Evolutionary conservation across 2,113 vertebrate species (phyloP), one percentile per base, ranked within the genome.

Genomic region (Ivindomyrus marchei): DNA sequence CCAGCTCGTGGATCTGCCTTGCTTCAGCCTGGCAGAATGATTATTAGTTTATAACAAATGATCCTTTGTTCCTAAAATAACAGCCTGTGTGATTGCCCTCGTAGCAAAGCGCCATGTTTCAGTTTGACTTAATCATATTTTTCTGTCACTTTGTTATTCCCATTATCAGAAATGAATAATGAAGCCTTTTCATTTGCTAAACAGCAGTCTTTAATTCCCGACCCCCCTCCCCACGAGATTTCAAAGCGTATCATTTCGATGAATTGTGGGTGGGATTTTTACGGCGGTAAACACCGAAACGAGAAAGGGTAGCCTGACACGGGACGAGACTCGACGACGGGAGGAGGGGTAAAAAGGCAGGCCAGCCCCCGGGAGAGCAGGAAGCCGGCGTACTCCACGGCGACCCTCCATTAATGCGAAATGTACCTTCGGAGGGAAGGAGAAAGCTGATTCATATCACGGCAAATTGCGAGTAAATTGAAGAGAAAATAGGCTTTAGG

Each of bases 91-190:
- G 85, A 92, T 90, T 90, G 90, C 90, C 66, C 91, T 53, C 84
- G 90, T 91, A 89, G 90, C 80, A 49, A 45, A 74, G 50, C 90
- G 90, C 91, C 90, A 84, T 87, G 66, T 90, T 66, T 93, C 92
- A 91, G 89, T 95, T 93, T 91, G 53, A 89, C 90, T 88, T 93
- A 93, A 94, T 94, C 91, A 91, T 11, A 62, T 90, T 66, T 27
- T 89, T 74, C 85, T 42, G 19, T 91, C 46, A 11, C 77, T 11
- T 90, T 92, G 92, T 89, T 74, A 53, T 17, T 83, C 53, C 21
- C 87, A 89, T 88, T 88, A 88, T 66, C n/a, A n/a, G 19, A 66
- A 88, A 66, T 62, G 52, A 88, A 88, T 88, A 88, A 88, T 66
- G 87, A 66, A 88, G 87, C 58, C 87, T 62, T 88, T 88, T 88